Evolutionary conservation across 2,888 invertebrate genomes (phyloP).

Genomic region (Proisotoma minuta): DNA sequence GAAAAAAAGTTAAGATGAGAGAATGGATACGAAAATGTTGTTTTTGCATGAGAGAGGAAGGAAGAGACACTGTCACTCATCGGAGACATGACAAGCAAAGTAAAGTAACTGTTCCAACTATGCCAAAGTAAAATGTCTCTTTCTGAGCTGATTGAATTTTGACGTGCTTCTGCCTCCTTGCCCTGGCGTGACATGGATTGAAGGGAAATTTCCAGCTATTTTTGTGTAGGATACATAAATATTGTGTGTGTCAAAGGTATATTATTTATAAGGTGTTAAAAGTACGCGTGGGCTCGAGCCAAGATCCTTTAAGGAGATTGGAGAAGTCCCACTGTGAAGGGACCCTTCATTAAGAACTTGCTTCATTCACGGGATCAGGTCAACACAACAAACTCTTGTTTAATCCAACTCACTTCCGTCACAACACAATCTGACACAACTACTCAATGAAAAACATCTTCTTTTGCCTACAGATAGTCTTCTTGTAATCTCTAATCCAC

Average conservation of each 20-base stretch:
- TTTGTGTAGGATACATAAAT: no score
- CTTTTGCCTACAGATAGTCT: no score
- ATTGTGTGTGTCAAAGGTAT: background rate
- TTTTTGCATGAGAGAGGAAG: constrained; percentile 1
- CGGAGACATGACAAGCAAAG: background rate
- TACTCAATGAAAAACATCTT: no score
- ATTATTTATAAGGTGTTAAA: background rate
- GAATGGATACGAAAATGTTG: constrained; percentile 1
- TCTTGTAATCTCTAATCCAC: no score
- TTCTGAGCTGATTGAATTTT: constrained; percentile 1
- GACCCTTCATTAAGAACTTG: background rate
- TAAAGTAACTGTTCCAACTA: background rate
- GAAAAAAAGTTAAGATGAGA: constrained; percentile 1
- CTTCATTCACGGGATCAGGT: background rate
- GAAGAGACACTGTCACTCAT: constrained; percentile 6
- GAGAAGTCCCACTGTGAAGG: background rate
- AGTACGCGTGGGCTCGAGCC: background rate
- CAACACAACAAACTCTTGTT: no score
- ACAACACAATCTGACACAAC: no score
- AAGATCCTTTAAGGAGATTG: background rate
- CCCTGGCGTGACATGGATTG: no score
- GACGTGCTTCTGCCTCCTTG: no score
- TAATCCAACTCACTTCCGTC: no score
- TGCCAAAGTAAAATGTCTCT: no score
- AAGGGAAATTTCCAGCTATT: no score